phyloP scores from a whole-genome alignment of 1,140 invertebrate species.

The Papilio xuthus region DNA sequence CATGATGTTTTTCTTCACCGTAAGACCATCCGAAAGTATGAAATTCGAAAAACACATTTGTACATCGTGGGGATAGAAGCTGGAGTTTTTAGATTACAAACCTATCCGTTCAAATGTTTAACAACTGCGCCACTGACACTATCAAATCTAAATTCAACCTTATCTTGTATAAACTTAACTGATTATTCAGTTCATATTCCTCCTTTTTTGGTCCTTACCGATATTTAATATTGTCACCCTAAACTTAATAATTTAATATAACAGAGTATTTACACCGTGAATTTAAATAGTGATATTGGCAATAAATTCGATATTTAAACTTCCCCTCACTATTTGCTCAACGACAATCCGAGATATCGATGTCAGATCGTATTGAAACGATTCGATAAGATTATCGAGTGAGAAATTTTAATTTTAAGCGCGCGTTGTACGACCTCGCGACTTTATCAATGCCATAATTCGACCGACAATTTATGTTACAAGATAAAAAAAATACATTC shows the following conservation, averaged over 20 bases:
- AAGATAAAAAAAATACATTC: slow-evolving; percentile 18
- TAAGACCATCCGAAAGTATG: no score
- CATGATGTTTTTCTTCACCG: no score
- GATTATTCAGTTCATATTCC: no score
- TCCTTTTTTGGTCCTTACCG: neutral
- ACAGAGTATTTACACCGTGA: slow-evolving; percentile 16
- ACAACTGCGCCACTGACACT: no score
- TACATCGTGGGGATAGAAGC: no score
- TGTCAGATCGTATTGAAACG: slow-evolving; percentile 25
- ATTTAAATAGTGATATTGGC: neutral
- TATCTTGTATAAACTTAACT: no score
- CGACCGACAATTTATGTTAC: slow-evolving; percentile 24
- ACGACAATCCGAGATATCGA: slow-evolving; percentile 30
- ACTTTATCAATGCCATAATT: slow-evolving; percentile 28
- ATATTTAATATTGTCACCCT: neutral
- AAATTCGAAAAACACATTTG: no score
- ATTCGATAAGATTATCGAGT: slow-evolving; percentile 29
- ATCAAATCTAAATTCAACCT: no score
- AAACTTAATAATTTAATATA: slow-evolving; percentile 3
- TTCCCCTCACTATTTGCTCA: slow-evolving; percentile 26
- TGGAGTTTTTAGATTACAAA: no score
- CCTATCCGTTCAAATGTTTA: no score
- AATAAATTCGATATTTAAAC: slow-evolving; percentile 32
- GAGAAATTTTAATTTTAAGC: slow-evolving; percentile 34
- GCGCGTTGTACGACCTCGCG: slow-evolving; percentile 16